phyloP scores from a whole-genome alignment of 2,797 vertebrate genomes.

The Myripristis murdjan region DNA sequence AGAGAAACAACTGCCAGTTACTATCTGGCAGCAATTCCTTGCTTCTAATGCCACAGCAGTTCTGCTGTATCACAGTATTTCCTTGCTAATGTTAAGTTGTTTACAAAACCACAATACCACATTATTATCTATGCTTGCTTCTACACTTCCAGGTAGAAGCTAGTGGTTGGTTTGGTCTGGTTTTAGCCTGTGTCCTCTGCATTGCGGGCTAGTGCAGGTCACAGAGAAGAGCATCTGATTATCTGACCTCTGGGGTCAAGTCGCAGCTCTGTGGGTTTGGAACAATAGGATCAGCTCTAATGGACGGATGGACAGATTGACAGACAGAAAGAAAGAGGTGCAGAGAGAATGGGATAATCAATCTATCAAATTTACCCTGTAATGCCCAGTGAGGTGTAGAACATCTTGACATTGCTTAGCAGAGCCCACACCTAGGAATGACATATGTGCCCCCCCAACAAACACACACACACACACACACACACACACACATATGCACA shows the following conservation, averaged over 20 bases:
- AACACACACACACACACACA: not conserved
- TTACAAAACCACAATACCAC: conserved; percentile 22
- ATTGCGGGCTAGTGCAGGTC: conserved; percentile 71
- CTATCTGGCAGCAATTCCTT: conserved; percentile 4
- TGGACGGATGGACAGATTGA: conserved; percentile 67
- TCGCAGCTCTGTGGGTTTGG: conserved; percentile 62
- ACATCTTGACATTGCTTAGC: conserved; percentile 16
- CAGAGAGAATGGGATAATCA: conserved; percentile 39
- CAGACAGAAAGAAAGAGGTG: conserved; percentile 22
- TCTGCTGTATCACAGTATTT: conserved; percentile 27
- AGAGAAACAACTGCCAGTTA: not conserved
- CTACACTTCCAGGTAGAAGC: conserved; percentile 44
- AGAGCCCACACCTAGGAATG: conserved; percentile 8
- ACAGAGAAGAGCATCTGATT: conserved; percentile 76
- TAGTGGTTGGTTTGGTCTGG: too few species aligned
- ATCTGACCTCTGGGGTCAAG: conserved; percentile 78
- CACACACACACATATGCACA: conserved; percentile 8
- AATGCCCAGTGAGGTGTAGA: conserved; percentile 19
- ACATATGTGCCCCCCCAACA: conserved; percentile 3
- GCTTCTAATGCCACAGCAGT: not conserved
- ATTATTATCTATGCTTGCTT: conserved; percentile 35
- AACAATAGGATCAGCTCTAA: conserved; percentile 79
- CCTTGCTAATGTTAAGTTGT: conserved; percentile 31
- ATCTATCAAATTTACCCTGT: conserved; percentile 51
- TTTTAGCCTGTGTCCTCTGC: conserved; percentile 56